Conservation (phyloP, 2,797 vertebrate genomes). For the Sebastes steindachneri region DNA sequence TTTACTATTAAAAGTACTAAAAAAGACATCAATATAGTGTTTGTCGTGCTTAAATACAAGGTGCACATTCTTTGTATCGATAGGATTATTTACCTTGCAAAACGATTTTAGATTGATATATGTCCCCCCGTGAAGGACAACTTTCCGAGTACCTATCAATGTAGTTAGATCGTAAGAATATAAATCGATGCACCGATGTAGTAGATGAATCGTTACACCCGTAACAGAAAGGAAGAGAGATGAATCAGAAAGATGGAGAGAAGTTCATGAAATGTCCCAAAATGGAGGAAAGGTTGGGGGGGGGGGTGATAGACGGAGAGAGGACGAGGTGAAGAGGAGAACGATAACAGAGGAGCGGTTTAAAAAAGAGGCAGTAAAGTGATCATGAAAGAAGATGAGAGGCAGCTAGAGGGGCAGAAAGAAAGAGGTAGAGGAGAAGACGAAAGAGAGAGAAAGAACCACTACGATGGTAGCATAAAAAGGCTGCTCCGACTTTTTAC, state of each 20-base stretch:
- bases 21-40: accelerated
- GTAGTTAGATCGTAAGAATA: accelerated
- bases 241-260: background rate
- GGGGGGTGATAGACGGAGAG: background rate
- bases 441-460: conserved; percentile 8
- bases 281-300: conserved; percentile 11
- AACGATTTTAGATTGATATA: too few species aligned
- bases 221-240: background rate
- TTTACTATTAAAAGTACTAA: too few species aligned
- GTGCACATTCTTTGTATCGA: too few species aligned
- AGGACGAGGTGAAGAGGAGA: background rate
- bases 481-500: conserved; percentile 57
- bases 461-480: conserved; percentile 52
- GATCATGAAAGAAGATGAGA: conserved; percentile 14
- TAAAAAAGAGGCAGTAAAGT: conserved; percentile 24
- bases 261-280: conserved; percentile 22
- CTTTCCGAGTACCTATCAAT: too few species aligned
- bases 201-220: too few species aligned
- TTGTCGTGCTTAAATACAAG: too few species aligned
- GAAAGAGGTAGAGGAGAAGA: conserved; percentile 11
- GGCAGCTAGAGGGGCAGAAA: conserved; percentile 16
- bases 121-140: too few species aligned
- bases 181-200: too few species aligned
- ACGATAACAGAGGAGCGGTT: background rate
- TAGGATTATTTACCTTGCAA: too few species aligned